A percentile compares a stretch with the other conserved stretches of the same genome.
Conservation (phyloP, 2,797 vertebrate genomes). For the Pseudopleuronectes americanus region DNA sequence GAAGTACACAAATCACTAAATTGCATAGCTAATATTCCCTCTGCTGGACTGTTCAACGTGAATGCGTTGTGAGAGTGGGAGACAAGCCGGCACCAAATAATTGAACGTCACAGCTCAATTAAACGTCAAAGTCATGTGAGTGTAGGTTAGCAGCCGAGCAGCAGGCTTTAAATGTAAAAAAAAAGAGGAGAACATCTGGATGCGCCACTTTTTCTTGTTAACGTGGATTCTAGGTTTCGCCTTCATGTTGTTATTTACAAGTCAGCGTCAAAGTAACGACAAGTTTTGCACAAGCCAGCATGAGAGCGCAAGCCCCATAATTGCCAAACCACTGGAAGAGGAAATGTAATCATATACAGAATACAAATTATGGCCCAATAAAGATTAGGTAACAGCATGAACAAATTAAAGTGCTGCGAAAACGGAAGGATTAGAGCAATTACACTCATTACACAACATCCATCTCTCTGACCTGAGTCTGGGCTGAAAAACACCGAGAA, state of each 20-base stretch:
- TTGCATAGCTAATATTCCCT: slow-evolving; percentile 81
- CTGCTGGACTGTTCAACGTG: slow-evolving; percentile 63
- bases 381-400: slow-evolving; percentile 81
- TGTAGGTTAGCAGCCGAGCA: slow-evolving; percentile 51
- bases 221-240: slow-evolving; percentile 39
- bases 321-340: slow-evolving; percentile 70
- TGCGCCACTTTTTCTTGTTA: slow-evolving; percentile 59
- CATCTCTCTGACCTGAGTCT: slow-evolving; percentile 71
- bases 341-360: slow-evolving; percentile 78
- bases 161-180: slow-evolving; percentile 44
- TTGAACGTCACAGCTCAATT: slow-evolving; percentile 81
- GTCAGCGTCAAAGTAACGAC: slow-evolving; percentile 50
- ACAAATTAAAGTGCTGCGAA: slow-evolving; percentile 78
- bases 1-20: slow-evolving; percentile 83
- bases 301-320: slow-evolving; percentile 66
- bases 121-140: slow-evolving; percentile 76
- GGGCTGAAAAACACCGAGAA: slow-evolving; percentile 61
- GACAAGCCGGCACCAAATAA: slow-evolving; percentile 87
- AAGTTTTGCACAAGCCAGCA: slow-evolving; percentile 54
- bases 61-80: slow-evolving; percentile 66
- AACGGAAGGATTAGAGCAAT: slow-evolving; percentile 79
- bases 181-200: slow-evolving; percentile 70
- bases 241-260: slow-evolving; percentile 73
- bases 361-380: slow-evolving; percentile 79
- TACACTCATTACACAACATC: slow-evolving; percentile 79